Conservation (phyloP, 2,888 invertebrate species). For the Melitaea athalia region DNA sequence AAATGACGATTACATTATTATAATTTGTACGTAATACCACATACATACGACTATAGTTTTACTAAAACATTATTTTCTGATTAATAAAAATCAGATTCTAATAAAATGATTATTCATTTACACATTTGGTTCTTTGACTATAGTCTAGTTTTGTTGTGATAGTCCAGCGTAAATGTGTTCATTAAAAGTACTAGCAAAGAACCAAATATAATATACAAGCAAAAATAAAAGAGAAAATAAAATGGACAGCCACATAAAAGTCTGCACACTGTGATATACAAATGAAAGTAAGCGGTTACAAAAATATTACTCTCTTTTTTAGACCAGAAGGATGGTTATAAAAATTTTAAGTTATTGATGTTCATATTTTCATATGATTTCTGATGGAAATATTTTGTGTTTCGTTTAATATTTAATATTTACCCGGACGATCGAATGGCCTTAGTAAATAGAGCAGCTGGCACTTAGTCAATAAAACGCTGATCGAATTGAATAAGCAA, state of each 20-base stretch:
- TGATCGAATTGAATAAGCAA: neutral
- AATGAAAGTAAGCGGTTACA: neutral
- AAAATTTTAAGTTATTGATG: neutral
- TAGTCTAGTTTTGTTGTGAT: neutral
- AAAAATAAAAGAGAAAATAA: neutral
- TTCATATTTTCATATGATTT: neutral
- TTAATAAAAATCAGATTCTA: no score
- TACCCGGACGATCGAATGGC: neutral
- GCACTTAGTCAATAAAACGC: neutral
- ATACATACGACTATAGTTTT: no score
- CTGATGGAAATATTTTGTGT: neutral
- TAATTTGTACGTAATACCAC: no score
- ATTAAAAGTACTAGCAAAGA: neutral
- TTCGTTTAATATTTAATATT: neutral
- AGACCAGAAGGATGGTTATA: neutral
- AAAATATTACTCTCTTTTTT: neutral
- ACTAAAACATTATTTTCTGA: no score
- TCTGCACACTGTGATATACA: neutral
- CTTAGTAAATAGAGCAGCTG: neutral
- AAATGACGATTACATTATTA: no score
- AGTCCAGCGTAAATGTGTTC: neutral
- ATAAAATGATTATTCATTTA: neutral
- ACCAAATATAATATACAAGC: neutral
- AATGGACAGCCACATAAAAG: neutral
- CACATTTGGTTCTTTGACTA: neutral